Conservation (phyloP, 2,797 vertebrate species). For the Hipposideros larvatus region DNA sequence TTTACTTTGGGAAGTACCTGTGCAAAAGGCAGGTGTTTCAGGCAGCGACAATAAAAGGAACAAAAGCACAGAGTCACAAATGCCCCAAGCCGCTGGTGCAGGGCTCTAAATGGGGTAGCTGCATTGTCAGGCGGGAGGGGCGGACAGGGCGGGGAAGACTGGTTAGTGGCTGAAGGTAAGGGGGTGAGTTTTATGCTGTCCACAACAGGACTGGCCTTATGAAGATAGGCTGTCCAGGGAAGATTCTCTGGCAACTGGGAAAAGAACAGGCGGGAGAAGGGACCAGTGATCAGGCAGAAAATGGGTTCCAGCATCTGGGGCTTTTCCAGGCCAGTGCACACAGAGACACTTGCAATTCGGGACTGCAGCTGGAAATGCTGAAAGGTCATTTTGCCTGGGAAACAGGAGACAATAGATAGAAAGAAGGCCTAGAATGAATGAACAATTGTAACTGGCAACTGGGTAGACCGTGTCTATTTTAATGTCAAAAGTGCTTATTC, state of each 20-base stretch:
- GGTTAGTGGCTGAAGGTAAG: not conserved
- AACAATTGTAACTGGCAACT: not conserved
- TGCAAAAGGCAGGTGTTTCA: not conserved
- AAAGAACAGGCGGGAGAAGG: not conserved
- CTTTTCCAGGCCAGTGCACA: not conserved
- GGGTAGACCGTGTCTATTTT: not conserved
- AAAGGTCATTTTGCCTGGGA: constrained; percentile 18
- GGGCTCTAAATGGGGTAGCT: not conserved
- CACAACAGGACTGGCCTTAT: not conserved
- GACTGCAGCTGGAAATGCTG: constrained; percentile 3
- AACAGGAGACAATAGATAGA: constrained; percentile 56
- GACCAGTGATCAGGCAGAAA: constrained; percentile 15
- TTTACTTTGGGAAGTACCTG: not conserved
- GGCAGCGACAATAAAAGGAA: not conserved
- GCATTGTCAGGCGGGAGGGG: not conserved
- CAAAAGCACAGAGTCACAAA: not conserved
- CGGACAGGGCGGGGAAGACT: not conserved
- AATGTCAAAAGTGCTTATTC: constrained; percentile 61
- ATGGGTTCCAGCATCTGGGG: not conserved
- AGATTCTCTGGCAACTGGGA: not conserved
- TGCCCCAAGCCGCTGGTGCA: not conserved
- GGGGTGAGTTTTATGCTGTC: not conserved
- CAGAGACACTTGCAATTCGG: not conserved
- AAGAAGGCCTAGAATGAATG: not conserved
- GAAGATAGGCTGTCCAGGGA: not conserved